Conservation (phyloP, 1,140 invertebrate genomes). For the Caenorhabditis remanei region DNA sequence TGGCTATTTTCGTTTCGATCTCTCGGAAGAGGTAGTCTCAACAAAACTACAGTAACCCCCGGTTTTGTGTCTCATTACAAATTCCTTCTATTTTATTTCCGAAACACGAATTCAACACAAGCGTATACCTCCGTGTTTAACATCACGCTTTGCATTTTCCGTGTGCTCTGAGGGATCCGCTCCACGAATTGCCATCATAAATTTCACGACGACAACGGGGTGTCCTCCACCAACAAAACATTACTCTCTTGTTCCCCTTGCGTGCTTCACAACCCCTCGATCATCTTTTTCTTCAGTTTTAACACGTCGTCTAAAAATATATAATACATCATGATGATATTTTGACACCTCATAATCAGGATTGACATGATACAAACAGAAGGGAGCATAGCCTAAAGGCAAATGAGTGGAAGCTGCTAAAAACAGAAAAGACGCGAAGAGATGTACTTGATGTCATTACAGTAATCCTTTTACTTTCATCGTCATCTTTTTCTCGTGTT, state of each 20-base stretch:
- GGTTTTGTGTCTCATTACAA: neutral
- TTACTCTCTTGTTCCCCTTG: neutral
- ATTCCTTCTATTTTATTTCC: neutral
- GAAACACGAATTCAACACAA: neutral
- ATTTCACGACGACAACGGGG: neutral
- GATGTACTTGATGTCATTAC: slow-evolving; percentile 52
- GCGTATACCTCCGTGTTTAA: neutral
- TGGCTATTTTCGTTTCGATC: too few species aligned
- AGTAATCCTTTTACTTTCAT: slow-evolving; percentile 15
- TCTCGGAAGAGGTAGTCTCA: too few species aligned
- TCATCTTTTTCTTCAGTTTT: neutral
- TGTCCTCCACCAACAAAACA: neutral
- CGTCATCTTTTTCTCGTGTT: neutral
- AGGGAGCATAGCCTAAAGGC: neutral
- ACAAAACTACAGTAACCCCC: too few species aligned
- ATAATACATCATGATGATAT: neutral
- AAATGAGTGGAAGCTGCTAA: neutral
- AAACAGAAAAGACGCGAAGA: neutral
- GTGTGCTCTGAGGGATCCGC: neutral
- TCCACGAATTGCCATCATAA: slow-evolving; percentile 31
- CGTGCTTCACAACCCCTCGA: neutral
- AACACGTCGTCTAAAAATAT: neutral
- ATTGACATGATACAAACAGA: slow-evolving; percentile 45
- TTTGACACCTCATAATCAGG: slow-evolving; percentile 44
- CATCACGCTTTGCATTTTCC: slow-evolving; percentile 36